phyloP scores from a whole-genome alignment of 2,113 vertebrate genomes.

The Tragelaphus scriptus region DNA sequence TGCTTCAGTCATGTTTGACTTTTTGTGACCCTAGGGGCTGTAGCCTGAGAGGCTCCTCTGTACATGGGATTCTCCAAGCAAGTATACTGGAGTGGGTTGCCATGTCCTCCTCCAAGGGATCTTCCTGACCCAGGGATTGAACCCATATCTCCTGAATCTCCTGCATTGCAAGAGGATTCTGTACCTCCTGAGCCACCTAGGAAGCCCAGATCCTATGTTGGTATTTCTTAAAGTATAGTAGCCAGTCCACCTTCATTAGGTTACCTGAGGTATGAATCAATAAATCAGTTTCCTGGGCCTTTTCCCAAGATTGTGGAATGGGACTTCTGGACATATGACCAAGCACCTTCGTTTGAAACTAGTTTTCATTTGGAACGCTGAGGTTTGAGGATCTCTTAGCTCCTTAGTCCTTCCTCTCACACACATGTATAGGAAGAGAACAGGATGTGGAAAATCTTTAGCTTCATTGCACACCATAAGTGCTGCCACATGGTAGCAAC shows the following conservation, averaged over 20 bases:
- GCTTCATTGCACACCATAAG: neutral
- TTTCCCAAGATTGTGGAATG: neutral
- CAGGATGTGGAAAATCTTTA: neutral
- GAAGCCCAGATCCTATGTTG: neutral
- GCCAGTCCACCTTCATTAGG: neutral
- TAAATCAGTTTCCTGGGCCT: neutral
- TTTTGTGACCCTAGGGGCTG: neutral
- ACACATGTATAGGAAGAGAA: neutral
- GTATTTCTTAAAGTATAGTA: neutral
- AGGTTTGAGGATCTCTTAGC: neutral
- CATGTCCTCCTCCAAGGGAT: neutral
- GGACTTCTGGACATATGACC: neutral
- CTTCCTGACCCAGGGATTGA: neutral
- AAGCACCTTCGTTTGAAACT: neutral
- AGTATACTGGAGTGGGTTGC: neutral
- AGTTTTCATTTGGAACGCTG: neutral
- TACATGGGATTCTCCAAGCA: neutral
- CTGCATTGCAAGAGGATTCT: neutral
- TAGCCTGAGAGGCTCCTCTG: neutral
- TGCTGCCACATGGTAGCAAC: neutral
- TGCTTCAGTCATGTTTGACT: neutral
- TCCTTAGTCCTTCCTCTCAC: neutral
- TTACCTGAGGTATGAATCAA: neutral
- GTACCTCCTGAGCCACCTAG: neutral
- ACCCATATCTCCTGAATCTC: neutral